phyloP scores from a whole-genome alignment of 2,888 invertebrate genomes.

The Norana najaformis region DNA sequence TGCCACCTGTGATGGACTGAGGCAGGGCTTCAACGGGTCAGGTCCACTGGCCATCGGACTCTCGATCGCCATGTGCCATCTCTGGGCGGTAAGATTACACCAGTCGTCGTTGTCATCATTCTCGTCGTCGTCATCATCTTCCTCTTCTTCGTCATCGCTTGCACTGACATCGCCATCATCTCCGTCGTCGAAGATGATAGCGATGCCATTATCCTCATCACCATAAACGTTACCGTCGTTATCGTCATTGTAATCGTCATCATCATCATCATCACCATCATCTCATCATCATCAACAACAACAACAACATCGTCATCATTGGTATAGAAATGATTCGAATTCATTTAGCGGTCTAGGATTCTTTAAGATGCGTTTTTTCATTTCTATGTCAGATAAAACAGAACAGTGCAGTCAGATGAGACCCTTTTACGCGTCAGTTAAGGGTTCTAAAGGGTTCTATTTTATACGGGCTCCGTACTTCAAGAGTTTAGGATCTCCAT shows the following conservation, averaged over 20 bases:
- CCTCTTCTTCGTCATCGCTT: background rate
- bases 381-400: too few relatives aligned
- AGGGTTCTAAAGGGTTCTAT: background rate
- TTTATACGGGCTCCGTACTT: background rate
- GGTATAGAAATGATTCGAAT: too few relatives aligned
- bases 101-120: background rate
- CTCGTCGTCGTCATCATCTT: background rate
- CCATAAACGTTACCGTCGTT: background rate
- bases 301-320: background rate
- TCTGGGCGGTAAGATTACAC: conserved; percentile 46
- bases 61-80: conserved; percentile 48
- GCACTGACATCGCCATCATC: background rate
- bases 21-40: conserved; percentile 46
- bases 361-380: too few relatives aligned
- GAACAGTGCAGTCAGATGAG: background rate
- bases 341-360: too few relatives aligned
- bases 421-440: background rate
- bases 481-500: too few relatives aligned
- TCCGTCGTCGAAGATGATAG: too few relatives aligned
- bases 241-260: background rate
- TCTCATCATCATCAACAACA: background rate
- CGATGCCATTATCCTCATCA: background rate
- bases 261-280: background rate
- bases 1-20: conserved; percentile 44
- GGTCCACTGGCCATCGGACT: conserved; percentile 49